Conservation (phyloP, 2,113 vertebrate genomes). For the Scomber japonicus region DNA sequence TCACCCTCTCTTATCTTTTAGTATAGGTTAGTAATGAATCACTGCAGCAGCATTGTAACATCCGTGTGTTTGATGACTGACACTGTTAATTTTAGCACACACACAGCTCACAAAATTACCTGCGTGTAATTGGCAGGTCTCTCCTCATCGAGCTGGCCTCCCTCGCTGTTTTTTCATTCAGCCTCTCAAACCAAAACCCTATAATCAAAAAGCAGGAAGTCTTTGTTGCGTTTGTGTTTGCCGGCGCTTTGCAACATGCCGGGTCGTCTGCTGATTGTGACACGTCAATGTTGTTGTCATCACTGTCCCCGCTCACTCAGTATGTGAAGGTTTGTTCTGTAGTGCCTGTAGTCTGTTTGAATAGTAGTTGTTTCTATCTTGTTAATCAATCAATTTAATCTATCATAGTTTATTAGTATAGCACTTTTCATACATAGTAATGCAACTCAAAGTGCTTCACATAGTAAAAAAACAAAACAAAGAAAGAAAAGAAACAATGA, state of each 20-base stretch:
- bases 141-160: constrained; percentile 54
- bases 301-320: constrained; percentile 19
- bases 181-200: constrained; percentile 66
- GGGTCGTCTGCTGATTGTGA: constrained; percentile 68
- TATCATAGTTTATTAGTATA: too few relatives aligned
- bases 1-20: neutral
- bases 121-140: constrained; percentile 79
- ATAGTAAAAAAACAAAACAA: too few relatives aligned
- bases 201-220: constrained; percentile 82
- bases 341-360: neutral
- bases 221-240: constrained; percentile 47
- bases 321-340: neutral
- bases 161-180: constrained; percentile 59
- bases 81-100: constrained; percentile 61
- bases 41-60: constrained; percentile 19
- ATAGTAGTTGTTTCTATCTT: neutral
- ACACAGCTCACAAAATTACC: constrained; percentile 43
- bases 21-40: constrained; percentile 27
- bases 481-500: too few relatives aligned
- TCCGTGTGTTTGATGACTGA: constrained; percentile 39
- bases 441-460: too few relatives aligned
- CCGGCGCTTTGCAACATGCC: constrained; percentile 53
- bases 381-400: neutral
- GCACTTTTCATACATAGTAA: too few relatives aligned
- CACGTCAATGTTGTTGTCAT: constrained; percentile 11